Percentiles rank a stretch among this genome's conserved stretches.
These are phyloP conservation scores for Leptodactylus fallax DNA, from an alignment of 2,797 vertebrate species.

Conservation along the genomic window DNA sequence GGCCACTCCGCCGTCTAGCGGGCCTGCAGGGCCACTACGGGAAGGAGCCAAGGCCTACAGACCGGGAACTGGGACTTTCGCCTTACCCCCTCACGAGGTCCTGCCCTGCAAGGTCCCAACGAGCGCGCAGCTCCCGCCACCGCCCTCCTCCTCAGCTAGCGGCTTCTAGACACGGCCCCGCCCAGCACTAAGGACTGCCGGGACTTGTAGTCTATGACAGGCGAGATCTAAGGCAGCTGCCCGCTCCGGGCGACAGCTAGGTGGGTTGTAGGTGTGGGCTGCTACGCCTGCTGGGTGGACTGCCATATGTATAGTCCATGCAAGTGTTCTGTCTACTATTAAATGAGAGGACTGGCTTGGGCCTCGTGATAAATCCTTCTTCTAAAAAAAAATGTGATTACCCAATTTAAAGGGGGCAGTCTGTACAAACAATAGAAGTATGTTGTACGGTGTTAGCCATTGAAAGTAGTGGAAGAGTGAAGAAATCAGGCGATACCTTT, in stretches of 20 bases:
- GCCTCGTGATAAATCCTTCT: no score
- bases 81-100: slow-evolving; percentile 31
- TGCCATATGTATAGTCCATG: no score
- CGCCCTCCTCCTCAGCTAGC: slow-evolving; percentile 14
- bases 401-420: no score
- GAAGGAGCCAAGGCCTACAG: background rate
- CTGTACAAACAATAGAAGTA: no score
- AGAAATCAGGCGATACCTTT: no score
- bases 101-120: slow-evolving; percentile 19
- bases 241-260: background rate
- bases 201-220: slow-evolving; percentile 28
- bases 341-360: no score
- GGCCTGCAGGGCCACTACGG: background rate
- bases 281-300: no score
- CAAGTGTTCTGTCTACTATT: no score
- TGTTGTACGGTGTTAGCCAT: no score
- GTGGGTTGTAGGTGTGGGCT: no score
- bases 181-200: background rate
- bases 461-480: no score
- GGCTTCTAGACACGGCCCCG: background rate
- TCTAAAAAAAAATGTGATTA: no score
- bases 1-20: background rate
- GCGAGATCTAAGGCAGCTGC: background rate
- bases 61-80: background rate
- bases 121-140: slow-evolving; percentile 33